Evolutionary conservation across 2,888 invertebrate genomes (phyloP).

Genomic region (Tetheella fluctuosa): DNA sequence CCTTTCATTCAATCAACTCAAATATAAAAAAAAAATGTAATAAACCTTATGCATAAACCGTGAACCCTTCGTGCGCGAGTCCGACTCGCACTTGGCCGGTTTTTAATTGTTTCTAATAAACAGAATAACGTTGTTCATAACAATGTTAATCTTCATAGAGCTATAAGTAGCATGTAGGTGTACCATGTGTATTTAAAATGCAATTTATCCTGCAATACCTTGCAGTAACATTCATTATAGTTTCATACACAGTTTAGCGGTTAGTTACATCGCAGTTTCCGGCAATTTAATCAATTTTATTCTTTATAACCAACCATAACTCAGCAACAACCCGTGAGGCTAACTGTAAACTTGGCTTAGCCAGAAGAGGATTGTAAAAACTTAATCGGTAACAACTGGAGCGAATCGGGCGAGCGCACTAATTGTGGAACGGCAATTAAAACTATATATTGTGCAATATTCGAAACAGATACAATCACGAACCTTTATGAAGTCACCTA

Average conservation of each 20-base stretch:
- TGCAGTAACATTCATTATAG: background rate
- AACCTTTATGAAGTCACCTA: slow-evolving; percentile 16
- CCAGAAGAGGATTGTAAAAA: slow-evolving; percentile 70
- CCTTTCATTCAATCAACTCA: no score
- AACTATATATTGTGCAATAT: slow-evolving; percentile 77
- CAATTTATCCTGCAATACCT: background rate
- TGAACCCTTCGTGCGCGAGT: no score
- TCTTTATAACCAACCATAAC: slow-evolving; percentile 65
- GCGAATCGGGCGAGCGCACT: slow-evolving; percentile 76
- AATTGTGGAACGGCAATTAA: slow-evolving; percentile 74
- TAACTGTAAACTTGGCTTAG: slow-evolving; percentile 77
- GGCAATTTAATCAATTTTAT: slow-evolving; percentile 58
- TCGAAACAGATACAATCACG: slow-evolving; percentile 59
- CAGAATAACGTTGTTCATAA: no score
- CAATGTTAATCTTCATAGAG: no score
- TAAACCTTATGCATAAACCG: no score
- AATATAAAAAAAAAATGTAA: no score
- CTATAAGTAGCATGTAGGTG: background rate
- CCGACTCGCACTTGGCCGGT: no score
- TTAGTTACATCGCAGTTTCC: slow-evolving; percentile 37
- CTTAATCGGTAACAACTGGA: slow-evolving; percentile 81
- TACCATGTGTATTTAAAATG: background rate
- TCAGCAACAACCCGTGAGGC: slow-evolving; percentile 55
- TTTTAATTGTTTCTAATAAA: no score
- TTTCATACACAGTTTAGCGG: slow-evolving; percentile 26